Conservation (phyloP, 2,797 vertebrate species). For the Myripristis jacobus region DNA sequence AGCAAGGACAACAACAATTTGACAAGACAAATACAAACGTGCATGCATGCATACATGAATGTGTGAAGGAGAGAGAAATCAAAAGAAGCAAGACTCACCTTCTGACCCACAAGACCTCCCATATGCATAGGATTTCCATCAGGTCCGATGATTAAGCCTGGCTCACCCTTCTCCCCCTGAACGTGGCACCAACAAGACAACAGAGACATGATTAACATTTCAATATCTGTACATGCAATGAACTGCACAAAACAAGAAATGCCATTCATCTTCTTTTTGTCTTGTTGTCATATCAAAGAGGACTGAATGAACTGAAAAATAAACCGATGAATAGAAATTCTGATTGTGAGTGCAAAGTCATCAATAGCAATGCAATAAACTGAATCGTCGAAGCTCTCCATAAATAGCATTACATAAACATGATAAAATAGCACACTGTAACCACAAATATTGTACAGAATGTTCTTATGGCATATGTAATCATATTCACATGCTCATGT, state of each 20-base stretch:
- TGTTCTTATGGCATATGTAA: too few species aligned
- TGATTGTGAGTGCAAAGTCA: too few species aligned
- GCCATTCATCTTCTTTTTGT: too few species aligned
- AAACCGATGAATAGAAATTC: too few species aligned
- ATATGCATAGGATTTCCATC: slow-evolving; percentile 82
- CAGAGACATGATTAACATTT: background rate
- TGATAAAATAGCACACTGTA: too few species aligned
- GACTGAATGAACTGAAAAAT: too few species aligned
- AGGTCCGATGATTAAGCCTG: slow-evolving; percentile 84
- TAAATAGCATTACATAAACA: too few species aligned
- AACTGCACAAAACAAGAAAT: background rate
- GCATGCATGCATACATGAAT: background rate
- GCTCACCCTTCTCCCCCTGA: slow-evolving; percentile 95
- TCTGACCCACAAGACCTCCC: slow-evolving; percentile 67
- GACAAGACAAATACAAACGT: background rate
- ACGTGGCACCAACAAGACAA: slow-evolving; percentile 14
- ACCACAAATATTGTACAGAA: too few species aligned
- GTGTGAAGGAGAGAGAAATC: background rate
- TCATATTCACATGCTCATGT: too few species aligned
- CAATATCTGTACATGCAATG: background rate
- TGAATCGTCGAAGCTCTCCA: too few species aligned
- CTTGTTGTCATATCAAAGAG: too few species aligned
- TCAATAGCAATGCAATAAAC: too few species aligned
- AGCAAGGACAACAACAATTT: background rate
- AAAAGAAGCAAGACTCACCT: slow-evolving; percentile 65